Evolutionary conservation across 2,888 invertebrate genomes (phyloP), one percentile per base, ranked within the genome.

Genomic region (Ochropacha duplaris): DNA sequence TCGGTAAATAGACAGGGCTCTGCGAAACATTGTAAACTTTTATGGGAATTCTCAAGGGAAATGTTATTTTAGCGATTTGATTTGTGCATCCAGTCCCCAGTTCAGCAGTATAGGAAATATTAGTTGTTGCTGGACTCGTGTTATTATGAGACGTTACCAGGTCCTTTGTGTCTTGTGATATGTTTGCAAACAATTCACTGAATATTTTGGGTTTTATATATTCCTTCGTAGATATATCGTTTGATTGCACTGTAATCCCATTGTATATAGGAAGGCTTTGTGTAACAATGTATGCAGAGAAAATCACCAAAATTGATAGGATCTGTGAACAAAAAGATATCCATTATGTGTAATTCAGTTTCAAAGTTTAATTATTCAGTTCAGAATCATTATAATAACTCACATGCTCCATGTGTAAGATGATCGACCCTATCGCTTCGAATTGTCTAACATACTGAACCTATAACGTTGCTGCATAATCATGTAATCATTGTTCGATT

Each of bases 221-320:
- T 56, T 86, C 81, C 65, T 83, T 86, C 1, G 61, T 22, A 4
- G 75, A 70, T 49, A 73, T 56, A 0, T 84, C 79, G 59, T 76
- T 85, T 24, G 85, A 81, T 60, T 83, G 86, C 3, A 86, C 57
- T 56, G 76, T 79, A 55, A 85, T 80, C 50, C 85, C 85, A 63
- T 85, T 84, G 49, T 82, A 80, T 62, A 87, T 81, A 1, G 88
- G 84, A 19, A 74, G 69, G 58, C 82, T 66, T 59, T 74, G 62
- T 36, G 69, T 71, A 12, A 67, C 44, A 58, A 64, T 62, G 50
- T 71, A 60, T 36, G 69, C 63, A 49, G 68, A 63, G 36, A 61
- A 64, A 31, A 79, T 54, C 51, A 75, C 57, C 22, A 78, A 52
- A 28, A 79, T 54, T 26, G 58, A 56, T 49, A 71, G 62, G 22